Base-by-base conservation (phyloP, 2,113 vertebrate species). In the Tragulus kanchil region DNA sequence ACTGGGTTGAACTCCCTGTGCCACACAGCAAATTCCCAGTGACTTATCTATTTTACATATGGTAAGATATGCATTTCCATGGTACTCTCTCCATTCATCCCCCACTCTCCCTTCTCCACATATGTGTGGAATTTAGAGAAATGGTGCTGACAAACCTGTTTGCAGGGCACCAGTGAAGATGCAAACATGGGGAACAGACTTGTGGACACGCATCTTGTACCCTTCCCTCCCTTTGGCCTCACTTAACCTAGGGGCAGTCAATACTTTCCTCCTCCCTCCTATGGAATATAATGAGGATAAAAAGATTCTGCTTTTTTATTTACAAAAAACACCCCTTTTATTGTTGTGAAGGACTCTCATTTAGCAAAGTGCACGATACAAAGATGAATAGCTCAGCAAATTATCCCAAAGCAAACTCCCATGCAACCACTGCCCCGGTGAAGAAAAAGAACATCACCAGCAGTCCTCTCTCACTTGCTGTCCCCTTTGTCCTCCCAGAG, bases 261-360 rank as follows among this genome's bases (percentile, higher is more conserved):
- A 71, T 83, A 52, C 19, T 19, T 59, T 81, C 65, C 73, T 81
- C 65, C 73, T 50, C 48, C 16, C 21, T 6, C 3, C 17, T 67
- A 16, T 85, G 50, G 45, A 73, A 92, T 17, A 45, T 17, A 93
- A 81, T 7, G 4, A 15, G 4, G 19, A 71, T 69, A 42, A 85
- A 59, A 79, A 79, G 23, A 90, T 84, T 77, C 28, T 78, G 36
- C 16, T 67, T 21, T 67, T 93, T 64, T 59, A 61, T 11, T 85
- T 78, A 64, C 21, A 36, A 67, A 69, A 17, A 17, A n/a, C 0
- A 69, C 15, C 58, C 8, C 0, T 23, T 62, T 82, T 82, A 69
- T 82, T 84, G 23, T 85, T 75, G 26, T 92, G 36, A 88, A 97
- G 62, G 52, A 79, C 42, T 85, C 5, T 85, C 4, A 85, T 48